Evolutionary conservation across 2,797 vertebrate genomes (phyloP).

Genomic region (Chiloscyllium punctatum): DNA sequence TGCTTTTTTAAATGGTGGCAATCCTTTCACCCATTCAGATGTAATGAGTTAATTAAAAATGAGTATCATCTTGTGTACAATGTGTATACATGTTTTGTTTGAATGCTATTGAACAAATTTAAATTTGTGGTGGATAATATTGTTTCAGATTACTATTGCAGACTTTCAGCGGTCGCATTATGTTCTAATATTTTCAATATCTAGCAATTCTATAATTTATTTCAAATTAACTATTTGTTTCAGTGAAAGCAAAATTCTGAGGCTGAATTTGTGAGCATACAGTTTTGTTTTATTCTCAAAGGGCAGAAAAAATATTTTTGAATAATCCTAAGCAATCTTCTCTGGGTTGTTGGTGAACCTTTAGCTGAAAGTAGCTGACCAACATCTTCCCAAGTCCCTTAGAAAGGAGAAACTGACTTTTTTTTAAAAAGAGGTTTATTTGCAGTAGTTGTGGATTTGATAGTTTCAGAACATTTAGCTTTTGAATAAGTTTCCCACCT

Average conservation of each 20-base stretch:
- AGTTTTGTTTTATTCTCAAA: not conserved
- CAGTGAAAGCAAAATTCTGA: not conserved
- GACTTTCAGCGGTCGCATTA: not conserved
- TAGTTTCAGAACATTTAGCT: not conserved
- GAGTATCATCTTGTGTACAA: not conserved
- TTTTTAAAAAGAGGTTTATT: slow-evolving; percentile 14
- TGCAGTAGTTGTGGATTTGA: slow-evolving; percentile 27
- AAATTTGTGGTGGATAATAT: not conserved
- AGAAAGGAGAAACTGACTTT: slow-evolving; percentile 30
- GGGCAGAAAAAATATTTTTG: not conserved
- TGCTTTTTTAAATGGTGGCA: not conserved
- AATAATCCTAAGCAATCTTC: slow-evolving; percentile 19
- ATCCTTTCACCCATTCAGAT: not conserved
- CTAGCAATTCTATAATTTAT: not conserved
- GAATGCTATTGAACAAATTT: not conserved
- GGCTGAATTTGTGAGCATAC: slow-evolving; percentile 16
- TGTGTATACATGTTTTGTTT: not conserved
- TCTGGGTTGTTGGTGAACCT: not conserved
- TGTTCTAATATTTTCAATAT: not conserved
- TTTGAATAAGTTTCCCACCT: slow-evolving; percentile 3
- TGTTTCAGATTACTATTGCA: not conserved
- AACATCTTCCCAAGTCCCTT: not conserved
- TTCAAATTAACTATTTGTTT: not conserved
- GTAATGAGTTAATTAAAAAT: slow-evolving; percentile 25
- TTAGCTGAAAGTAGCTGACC: not conserved